phyloP scores from a whole-genome alignment of 2,797 vertebrate genomes.

The Urocyon cinereoargenteus region DNA sequence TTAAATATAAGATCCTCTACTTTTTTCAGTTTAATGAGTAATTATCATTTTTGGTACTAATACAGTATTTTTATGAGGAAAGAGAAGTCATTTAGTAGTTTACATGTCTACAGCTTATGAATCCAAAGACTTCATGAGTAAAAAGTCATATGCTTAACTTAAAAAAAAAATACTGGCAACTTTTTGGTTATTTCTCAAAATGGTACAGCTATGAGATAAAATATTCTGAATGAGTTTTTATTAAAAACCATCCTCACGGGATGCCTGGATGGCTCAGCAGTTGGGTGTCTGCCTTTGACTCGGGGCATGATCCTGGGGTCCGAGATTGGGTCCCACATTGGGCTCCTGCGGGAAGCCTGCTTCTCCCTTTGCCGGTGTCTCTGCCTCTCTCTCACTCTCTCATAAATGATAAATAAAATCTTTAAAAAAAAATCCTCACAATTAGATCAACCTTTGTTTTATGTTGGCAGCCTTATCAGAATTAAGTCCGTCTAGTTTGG shows the following conservation, averaged over 20 bases:
- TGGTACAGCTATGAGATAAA: not conserved
- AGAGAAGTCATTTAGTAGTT: slow-evolving; percentile 30
- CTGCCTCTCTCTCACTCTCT: too few species aligned
- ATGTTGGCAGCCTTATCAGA: not conserved
- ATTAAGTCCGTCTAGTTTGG: not conserved
- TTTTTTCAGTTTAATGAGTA: slow-evolving; percentile 35
- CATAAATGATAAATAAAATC: too few species aligned
- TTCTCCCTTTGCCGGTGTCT: too few species aligned
- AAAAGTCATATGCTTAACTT: slow-evolving; percentile 28
- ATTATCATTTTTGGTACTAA: not conserved
- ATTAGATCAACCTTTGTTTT: not conserved
- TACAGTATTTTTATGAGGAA: slow-evolving; percentile 34
- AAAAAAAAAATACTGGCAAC: not conserved
- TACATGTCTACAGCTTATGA: not conserved
- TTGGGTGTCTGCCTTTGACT: too few species aligned
- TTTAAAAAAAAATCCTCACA: not conserved
- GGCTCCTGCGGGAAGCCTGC: too few species aligned
- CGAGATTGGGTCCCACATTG: too few species aligned
- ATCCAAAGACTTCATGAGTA: not conserved
- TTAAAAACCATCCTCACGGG: not conserved
- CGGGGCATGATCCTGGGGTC: too few species aligned
- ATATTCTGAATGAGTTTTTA: not conserved
- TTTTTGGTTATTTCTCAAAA: slow-evolving; percentile 46
- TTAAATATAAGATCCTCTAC: not conserved
- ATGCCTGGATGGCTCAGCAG: too few species aligned